phyloP scores from a whole-genome alignment of 1,140 invertebrate species.

The Proales similis region DNA sequence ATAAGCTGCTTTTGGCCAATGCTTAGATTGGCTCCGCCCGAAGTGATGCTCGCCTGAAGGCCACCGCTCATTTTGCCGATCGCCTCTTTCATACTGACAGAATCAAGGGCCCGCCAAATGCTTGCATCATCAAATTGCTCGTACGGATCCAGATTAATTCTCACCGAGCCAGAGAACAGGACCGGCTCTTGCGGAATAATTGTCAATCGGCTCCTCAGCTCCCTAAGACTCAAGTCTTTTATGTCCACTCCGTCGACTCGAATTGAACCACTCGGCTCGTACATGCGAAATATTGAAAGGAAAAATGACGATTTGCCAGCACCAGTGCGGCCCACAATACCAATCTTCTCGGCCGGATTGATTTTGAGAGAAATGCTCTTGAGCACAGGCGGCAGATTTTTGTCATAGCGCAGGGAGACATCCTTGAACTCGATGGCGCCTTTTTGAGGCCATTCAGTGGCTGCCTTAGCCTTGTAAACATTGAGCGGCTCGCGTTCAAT shows the following conservation, averaged over 20 bases:
- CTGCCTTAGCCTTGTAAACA: constrained; percentile 40
- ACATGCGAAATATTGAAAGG: constrained; percentile 56
- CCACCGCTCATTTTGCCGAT: constrained; percentile 11
- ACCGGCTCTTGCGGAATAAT: constrained; percentile 67
- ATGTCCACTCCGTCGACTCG: constrained; percentile 65
- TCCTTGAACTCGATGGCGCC: constrained; percentile 31
- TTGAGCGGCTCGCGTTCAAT: constrained; percentile 38
- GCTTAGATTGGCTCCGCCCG: constrained; percentile 57
- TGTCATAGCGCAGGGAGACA: constrained; percentile 33
- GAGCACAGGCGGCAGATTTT: constrained; percentile 13
- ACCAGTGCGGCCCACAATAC: constrained; percentile 73
- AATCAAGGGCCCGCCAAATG: constrained; percentile 43
- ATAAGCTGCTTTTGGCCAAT: constrained; percentile 78
- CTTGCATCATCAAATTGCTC: constrained; percentile 42
- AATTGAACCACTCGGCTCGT: constrained; percentile 56
- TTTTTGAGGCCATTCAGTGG: constrained; percentile 21
- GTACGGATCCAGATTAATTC: constrained; percentile 48
- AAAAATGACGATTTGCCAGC: constrained; percentile 80
- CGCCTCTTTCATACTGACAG: constrained; percentile 57
- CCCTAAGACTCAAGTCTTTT: constrained; percentile 60
- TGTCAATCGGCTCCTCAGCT: constrained; percentile 65
- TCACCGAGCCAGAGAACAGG: constrained; percentile 52
- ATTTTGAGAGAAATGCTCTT: constrained; percentile 23
- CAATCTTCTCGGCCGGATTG: constrained; percentile 52
- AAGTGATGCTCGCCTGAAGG: constrained; percentile 3